Conservation (phyloP, 2,797 vertebrate species). For the Cuculus canorus region DNA sequence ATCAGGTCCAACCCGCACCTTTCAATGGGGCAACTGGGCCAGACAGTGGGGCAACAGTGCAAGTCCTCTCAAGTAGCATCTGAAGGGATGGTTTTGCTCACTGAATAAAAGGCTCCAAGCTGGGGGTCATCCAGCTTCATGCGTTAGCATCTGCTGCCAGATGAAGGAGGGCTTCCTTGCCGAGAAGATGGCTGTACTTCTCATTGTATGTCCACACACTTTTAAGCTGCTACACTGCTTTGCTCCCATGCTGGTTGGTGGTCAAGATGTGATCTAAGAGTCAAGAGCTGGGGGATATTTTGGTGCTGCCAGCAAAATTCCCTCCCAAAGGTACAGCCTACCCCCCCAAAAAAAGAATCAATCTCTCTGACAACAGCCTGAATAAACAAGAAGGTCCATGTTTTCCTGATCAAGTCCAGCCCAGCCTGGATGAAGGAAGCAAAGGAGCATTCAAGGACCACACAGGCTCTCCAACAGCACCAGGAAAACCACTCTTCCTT, state of each 20-base stretch:
- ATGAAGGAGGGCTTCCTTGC: not conserved
- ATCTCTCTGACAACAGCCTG: not conserved
- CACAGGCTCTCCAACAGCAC: not conserved
- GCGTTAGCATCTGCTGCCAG: not conserved
- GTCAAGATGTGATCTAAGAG: not conserved
- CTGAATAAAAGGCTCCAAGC: not conserved
- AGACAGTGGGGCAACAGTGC: not conserved
- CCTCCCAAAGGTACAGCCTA: not conserved
- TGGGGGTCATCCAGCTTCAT: not conserved
- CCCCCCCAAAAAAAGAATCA: not conserved
- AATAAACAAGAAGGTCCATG: not conserved
- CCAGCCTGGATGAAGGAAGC: not conserved
- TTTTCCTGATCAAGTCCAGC: not conserved
- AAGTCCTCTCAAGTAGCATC: not conserved
- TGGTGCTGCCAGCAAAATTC: not conserved
- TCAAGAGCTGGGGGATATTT: not conserved
- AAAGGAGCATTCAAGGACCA: not conserved
- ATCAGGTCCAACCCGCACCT: not conserved
- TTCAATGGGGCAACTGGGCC: not conserved
- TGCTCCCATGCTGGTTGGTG: not conserved
- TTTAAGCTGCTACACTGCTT: not conserved
- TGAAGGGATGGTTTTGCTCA: not conserved
- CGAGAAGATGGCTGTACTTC: not conserved
- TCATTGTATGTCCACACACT: not conserved
- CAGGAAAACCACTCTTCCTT: not conserved